Conservation (phyloP, 2,113 vertebrate genomes). For the Nematolebias whitei region DNA sequence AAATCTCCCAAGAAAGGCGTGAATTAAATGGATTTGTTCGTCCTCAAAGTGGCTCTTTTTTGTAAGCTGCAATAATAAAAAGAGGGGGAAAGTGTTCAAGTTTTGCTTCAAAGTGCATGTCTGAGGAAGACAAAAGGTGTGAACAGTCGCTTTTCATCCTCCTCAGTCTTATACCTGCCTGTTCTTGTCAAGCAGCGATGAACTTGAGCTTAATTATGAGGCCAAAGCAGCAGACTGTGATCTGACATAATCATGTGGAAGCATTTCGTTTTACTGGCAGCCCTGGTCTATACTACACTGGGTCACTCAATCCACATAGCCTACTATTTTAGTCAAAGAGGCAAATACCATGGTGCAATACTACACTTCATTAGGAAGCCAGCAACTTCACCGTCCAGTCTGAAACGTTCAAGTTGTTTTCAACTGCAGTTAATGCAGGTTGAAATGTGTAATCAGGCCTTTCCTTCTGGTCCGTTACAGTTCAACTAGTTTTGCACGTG, state of each 20-base stretch:
- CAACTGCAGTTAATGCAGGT: no score
- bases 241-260: not conserved
- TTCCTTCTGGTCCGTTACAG: no score
- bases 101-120: slow-evolving; percentile 12
- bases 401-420: not conserved
- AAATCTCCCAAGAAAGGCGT: slow-evolving; percentile 5
- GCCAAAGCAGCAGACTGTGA: not conserved
- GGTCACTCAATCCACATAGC: slow-evolving; percentile 15
- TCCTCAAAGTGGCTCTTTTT: slow-evolving; percentile 14
- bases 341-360: slow-evolving; percentile 44
- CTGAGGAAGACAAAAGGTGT: slow-evolving; percentile 8
- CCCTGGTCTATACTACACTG: slow-evolving; percentile 5
- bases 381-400: slow-evolving; percentile 25
- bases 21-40: slow-evolving; percentile 7
- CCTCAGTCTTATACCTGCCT: not conserved
- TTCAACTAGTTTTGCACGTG: no score
- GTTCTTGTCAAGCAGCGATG: not conserved
- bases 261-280: slow-evolving; percentile 17
- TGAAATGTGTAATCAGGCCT: no score
- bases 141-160: slow-evolving; percentile 6
- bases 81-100: not conserved
- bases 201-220: slow-evolving; percentile 9
- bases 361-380: slow-evolving; percentile 21
- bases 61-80: not conserved
- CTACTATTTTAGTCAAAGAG: slow-evolving; percentile 53